Base-by-base conservation (phyloP, 2,888 invertebrate species). In the Tridacna crocea region DNA sequence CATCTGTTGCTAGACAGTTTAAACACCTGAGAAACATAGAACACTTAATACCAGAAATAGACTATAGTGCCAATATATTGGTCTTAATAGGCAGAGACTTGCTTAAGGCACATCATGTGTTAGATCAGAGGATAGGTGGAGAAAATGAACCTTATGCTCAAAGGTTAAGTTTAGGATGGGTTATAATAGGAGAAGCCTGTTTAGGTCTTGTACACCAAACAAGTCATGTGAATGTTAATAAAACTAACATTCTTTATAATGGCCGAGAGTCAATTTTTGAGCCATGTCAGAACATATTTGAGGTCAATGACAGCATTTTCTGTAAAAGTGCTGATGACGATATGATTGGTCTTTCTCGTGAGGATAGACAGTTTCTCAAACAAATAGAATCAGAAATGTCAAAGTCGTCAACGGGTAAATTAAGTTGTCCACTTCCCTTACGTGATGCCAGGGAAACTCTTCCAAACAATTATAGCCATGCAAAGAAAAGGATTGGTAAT, bases 151-250 rank as follows among this genome's bases (percentile, higher is more conserved):
- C 81, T 46, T 84, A 73, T 65, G 80, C 73, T 19, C 83, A 81
- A 65, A 66, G 48, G 15, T 65, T 84, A 3, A 55, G 58, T 19
- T 66, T 84, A 13, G 79, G 79, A 51, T 79, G 80, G 75, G 68
- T 77, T 10, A 72, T 79, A 19, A 24, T 82, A n/a, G 84, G 79
- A 19, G 76, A 79, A 51, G 66, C 73, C n/a, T 82, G 79, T 46
- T 51, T 84, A 17, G 76, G 75, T 26, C 68, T 46, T 47, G 65
- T 77, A 27, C 83, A 81, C 55, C 36, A 65, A 68, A n/a, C 80
- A 47, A 63, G 77, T n/a, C 26, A 47, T 26, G 73, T 81, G 26
- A 74, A n/a, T 46, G 80, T 77, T n/a, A 73, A 70, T 65, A 73
- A 80, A 60, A 83, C 74, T 8, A 51, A 55, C 55, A 24, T 83